These are phyloP conservation scores for Penaeus chinensis DNA, from an alignment of 1,140 invertebrate species.

Conservation along the genomic window DNA sequence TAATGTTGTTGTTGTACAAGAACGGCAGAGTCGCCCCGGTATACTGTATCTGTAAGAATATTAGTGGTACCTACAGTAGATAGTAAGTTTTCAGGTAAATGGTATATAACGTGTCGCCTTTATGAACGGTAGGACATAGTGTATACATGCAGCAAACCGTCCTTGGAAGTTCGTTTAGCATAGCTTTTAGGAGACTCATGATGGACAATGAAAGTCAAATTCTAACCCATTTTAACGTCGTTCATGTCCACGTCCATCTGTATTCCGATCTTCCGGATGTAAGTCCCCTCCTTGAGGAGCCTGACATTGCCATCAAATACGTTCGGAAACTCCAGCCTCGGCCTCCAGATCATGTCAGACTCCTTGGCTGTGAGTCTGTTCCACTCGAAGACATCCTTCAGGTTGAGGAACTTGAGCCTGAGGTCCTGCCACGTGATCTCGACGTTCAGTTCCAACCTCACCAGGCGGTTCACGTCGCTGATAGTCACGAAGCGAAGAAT, in stretches of 20 bases:
- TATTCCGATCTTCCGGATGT: background rate
- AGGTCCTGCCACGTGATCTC: slow-evolving; percentile 42
- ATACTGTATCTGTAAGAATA: no score
- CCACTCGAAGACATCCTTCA: slow-evolving; percentile 28
- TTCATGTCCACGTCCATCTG: slow-evolving; percentile 28
- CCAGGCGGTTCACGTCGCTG: slow-evolving; percentile 38
- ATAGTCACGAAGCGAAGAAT: slow-evolving; percentile 37
- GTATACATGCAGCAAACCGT: no score
- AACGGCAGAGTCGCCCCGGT: no score
- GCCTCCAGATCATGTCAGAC: slow-evolving; percentile 38
- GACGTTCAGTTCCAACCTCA: slow-evolving; percentile 35
- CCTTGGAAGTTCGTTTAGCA: no score
- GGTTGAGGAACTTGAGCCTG: slow-evolving; percentile 40
- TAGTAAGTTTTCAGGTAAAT: no score
- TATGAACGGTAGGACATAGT: no score
- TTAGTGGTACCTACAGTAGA: no score
- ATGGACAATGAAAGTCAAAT: background rate
- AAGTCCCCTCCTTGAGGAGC: background rate
- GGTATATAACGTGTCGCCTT: no score
- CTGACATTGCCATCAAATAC: slow-evolving; percentile 33
- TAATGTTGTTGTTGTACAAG: no score
- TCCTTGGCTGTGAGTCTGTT: slow-evolving; percentile 31
- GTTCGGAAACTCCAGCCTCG: slow-evolving; percentile 24
- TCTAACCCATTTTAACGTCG: slow-evolving; percentile 36
- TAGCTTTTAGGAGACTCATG: no score